Evolutionary conservation across 1,140 invertebrate species (phyloP), one percentile per base, ranked within the genome.

Genomic region (Proales similis): DNA sequence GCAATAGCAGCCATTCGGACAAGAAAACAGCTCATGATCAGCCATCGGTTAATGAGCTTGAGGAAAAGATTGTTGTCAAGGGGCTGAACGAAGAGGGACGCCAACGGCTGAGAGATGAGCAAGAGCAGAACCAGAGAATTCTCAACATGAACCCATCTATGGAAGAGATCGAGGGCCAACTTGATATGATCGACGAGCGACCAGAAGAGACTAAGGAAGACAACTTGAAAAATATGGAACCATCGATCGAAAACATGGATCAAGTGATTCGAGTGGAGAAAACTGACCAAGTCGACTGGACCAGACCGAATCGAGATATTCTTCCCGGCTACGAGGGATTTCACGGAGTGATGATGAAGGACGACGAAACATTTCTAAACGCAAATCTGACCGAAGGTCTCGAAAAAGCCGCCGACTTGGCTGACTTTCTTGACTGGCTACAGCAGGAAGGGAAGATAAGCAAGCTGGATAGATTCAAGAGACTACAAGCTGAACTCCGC

Each of bases 401-500:
- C 9, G 27, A 12, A 4, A 57, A 36, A 26, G 14, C 36, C 3
- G 36, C 51, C 17, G 49, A 53, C 43, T 19, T 53, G 17, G 19
- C 26, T 26, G 51, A 57, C 45, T 57, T 42, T 42, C 39, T 29
- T 17, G 45, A 14, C 29, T 57, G 51, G 51, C 12, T 57, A 14
- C 36, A 57, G 19, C 26, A 42, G 22, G 51, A 57, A 42, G 12
- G 7, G 9, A 42, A 57, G 20, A 42, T 11, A 2, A 57, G 51
- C 45, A 17, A 24, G 5, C 19, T 57, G 11, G 51, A 57, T 24
- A 24, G 51, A 17, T 57, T 42, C 26, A 57, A 57, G 14, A 24
- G 32, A 24, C 45, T 57, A 26, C 38, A 57, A 42, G 19, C 39
- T 20, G 51, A 57, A 57, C 45, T 53, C 42, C 42, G 33, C 17